These are phyloP conservation scores for Thaumetopoea pityocampa DNA, from an alignment of 1,140 invertebrate species.

Conservation along the genomic window DNA sequence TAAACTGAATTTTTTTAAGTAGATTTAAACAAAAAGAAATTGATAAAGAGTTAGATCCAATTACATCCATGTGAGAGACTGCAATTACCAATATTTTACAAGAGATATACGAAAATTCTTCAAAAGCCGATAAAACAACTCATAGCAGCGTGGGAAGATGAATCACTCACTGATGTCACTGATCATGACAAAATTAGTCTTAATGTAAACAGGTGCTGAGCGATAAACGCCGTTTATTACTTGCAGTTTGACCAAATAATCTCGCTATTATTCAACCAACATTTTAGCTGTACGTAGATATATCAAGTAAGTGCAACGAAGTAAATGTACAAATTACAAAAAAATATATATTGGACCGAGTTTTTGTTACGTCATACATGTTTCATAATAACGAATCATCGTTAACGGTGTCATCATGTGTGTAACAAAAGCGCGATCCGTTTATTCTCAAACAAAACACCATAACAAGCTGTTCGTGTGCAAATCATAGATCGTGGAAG, in stretches of 20 bases:
- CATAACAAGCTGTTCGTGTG: constrained; percentile 53
- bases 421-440: constrained; percentile 37
- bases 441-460: constrained; percentile 24
- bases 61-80: constrained; percentile 14
- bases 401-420: constrained; percentile 6
- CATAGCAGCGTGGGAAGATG: constrained; percentile 22
- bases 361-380: constrained; percentile 26
- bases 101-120: constrained; percentile 19
- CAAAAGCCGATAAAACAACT: constrained; percentile 16
- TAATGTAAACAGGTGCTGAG: constrained; percentile 18
- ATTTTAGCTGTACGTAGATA: neutral
- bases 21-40: too few species aligned
- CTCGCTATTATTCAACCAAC: neutral
- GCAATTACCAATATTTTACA: constrained; percentile 12
- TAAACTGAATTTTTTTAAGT: too few species aligned
- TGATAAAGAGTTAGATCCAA: too few species aligned
- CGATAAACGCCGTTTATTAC: constrained; percentile 3
- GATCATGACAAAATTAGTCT: constrained; percentile 16
- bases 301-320: constrained; percentile 10
- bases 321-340: constrained; percentile 11
- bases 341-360: constrained; percentile 19
- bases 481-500: constrained; percentile 56
- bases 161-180: constrained; percentile 30
- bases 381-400: constrained; percentile 16
- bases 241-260: neutral